These are phyloP conservation scores for Drosophila obscura DNA, from an alignment of 1,140 invertebrate species.

Conservation along the genomic window DNA sequence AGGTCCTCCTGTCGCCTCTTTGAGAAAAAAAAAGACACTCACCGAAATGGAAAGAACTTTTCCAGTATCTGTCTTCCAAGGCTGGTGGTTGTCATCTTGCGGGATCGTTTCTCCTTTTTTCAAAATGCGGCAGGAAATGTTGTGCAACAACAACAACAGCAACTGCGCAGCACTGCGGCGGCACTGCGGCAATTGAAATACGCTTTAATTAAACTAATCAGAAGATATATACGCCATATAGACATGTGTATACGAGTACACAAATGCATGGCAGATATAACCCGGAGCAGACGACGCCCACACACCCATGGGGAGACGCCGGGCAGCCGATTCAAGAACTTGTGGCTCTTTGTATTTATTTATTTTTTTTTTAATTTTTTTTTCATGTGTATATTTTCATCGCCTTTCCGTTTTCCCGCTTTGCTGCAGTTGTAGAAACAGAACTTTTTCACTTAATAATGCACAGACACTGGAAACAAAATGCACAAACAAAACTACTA, in stretches of 20 bases:
- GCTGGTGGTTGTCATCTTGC: slow-evolving; percentile 68
- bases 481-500: slow-evolving; percentile 20
- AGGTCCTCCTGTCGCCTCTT: neutral
- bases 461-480: slow-evolving; percentile 36
- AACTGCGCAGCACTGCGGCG: slow-evolving; percentile 60
- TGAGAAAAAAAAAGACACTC: slow-evolving; percentile 22
- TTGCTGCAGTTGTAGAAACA: no score
- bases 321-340: slow-evolving; percentile 1
- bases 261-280: slow-evolving; percentile 21
- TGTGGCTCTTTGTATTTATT: slow-evolving; percentile 26
- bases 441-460: slow-evolving; percentile 12
- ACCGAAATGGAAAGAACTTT: slow-evolving; percentile 78
- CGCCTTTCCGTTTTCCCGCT: slow-evolving; percentile 11
- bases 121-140: slow-evolving; percentile 41
- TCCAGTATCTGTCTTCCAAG: slow-evolving; percentile 72
- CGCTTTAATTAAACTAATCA: slow-evolving; percentile 81
- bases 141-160: slow-evolving; percentile 38
- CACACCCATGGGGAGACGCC: no score
- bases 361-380: neutral
- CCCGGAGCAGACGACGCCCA: no score
- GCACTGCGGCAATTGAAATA: slow-evolving; percentile 66
- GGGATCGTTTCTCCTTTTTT: slow-evolving; percentile 25
- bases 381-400: slow-evolving; percentile 40
- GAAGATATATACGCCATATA: slow-evolving; percentile 55
- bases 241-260: slow-evolving; percentile 56